Conservation (phyloP, 1,140 invertebrate species). For the Myzus persicae region DNA sequence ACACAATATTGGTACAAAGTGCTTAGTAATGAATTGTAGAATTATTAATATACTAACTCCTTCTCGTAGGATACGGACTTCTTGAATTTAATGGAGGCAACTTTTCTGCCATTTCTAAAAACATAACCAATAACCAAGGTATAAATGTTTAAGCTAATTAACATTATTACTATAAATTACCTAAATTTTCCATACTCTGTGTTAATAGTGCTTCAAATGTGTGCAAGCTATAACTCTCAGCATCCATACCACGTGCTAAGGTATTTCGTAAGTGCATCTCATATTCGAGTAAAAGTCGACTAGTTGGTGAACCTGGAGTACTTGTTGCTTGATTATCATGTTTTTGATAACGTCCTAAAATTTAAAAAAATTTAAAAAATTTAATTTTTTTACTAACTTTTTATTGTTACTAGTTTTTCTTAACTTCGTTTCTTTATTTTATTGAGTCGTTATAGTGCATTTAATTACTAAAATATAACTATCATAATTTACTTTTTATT, state of each 20-base stretch:
- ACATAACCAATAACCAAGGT: conserved; percentile 61
- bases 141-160: background rate
- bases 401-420: background rate
- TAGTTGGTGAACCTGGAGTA: conserved; percentile 86
- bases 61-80: conserved; percentile 80
- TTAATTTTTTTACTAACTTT: background rate
- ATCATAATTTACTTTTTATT: background rate
- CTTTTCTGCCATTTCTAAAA: conserved; percentile 84
- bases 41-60: conserved; percentile 72
- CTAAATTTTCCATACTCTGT: conserved; percentile 95
- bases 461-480: background rate
- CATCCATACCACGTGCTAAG: conserved; percentile 92
- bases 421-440: background rate
- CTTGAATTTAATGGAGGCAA: conserved; percentile 81
- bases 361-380: background rate
- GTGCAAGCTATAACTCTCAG: conserved; percentile 91
- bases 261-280: conserved; percentile 95
- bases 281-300: conserved; percentile 86
- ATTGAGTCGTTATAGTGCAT: background rate
- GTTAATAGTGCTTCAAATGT: conserved; percentile 91
- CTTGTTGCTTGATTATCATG: conserved; percentile 66
- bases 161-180: conserved; percentile 66
- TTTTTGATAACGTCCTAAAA: conserved; percentile 54
- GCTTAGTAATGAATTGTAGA: background rate
- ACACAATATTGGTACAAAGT: background rate